Evolutionary conservation across 2,797 vertebrate genomes (phyloP).

Genomic region (Triplophysa yarkandensis): DNA sequence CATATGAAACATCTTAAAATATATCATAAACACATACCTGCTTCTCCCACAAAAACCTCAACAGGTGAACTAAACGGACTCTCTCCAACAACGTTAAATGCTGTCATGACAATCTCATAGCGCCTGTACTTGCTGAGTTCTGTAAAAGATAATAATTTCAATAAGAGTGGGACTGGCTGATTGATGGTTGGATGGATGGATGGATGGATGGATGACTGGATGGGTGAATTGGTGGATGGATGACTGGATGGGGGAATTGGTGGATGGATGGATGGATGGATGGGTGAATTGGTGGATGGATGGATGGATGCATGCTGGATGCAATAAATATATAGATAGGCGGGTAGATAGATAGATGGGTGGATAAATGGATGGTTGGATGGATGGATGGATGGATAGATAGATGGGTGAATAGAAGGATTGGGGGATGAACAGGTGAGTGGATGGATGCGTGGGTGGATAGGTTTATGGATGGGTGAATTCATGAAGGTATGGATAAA

Average conservation of each 20-base stretch:
- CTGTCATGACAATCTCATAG: slow-evolving; percentile 90
- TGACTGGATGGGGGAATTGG: neutral
- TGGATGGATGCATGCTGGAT: no score
- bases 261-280: neutral
- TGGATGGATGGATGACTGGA: neutral
- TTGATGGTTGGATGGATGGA: neutral
- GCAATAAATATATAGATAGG: neutral
- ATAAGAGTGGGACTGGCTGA: neutral
- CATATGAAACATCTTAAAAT: neutral
- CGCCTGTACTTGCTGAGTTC: slow-evolving; percentile 89
- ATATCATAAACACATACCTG: slow-evolving; percentile 75
- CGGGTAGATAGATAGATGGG: neutral
- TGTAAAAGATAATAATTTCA: slow-evolving; percentile 57
- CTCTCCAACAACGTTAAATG: slow-evolving; percentile 91
- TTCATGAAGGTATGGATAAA: neutral
- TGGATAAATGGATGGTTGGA: neutral
- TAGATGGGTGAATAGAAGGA: no score
- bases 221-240: neutral
- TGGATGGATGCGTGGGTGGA: neutral
- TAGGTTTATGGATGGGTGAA: no score
- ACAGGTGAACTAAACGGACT: slow-evolving; percentile 85
- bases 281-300: neutral
- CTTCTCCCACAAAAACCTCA: slow-evolving; percentile 94
- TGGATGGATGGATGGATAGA: neutral
- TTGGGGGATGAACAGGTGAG: neutral